These are phyloP conservation scores for Rhabdophis nuchalis DNA, from an alignment of 2,797 vertebrate genomes.

Conservation along the genomic window DNA sequence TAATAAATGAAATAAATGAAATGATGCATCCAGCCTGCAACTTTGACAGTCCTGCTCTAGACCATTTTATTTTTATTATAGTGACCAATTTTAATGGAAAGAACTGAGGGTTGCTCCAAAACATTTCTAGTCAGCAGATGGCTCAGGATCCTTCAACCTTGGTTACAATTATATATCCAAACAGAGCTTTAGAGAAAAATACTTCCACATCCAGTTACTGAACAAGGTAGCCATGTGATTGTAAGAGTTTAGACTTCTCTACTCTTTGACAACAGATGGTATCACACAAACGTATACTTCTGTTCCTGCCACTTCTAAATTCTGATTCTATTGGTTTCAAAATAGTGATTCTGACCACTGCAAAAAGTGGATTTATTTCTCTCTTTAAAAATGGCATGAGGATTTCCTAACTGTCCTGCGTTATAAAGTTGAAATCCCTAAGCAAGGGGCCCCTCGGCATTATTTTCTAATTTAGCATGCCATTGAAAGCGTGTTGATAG, in stretches of 20 bases:
- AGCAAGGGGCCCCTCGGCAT: not conserved
- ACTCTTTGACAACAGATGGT: constrained; percentile 41
- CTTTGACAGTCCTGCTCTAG: not conserved
- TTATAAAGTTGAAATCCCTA: not conserved
- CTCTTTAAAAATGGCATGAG: not conserved
- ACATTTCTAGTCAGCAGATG: not conserved
- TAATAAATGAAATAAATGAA: too few species aligned
- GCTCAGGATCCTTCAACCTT: not conserved
- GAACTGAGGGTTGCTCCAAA: not conserved
- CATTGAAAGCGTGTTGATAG: not conserved
- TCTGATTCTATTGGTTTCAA: constrained; percentile 6
- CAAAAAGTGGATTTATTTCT: not conserved
- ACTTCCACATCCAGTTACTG: constrained; percentile 62
- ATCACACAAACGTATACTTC: constrained; percentile 23
- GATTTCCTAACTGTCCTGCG: not conserved
- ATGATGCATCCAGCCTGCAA: too few species aligned
- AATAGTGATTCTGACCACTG: not conserved
- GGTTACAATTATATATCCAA: not conserved
- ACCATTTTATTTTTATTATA: not conserved
- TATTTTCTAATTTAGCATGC: not conserved
- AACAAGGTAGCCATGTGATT: constrained; percentile 64
- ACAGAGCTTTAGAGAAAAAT: constrained; percentile 53
- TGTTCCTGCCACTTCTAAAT: constrained; percentile 30
- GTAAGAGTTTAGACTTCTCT: constrained; percentile 62
- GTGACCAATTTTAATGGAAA: not conserved